Percentiles rank a stretch among this genome's conserved stretches.
These are phyloP conservation scores for Drosophila siamana DNA, from an alignment of 2,888 invertebrate species.

Conservation along the genomic window DNA sequence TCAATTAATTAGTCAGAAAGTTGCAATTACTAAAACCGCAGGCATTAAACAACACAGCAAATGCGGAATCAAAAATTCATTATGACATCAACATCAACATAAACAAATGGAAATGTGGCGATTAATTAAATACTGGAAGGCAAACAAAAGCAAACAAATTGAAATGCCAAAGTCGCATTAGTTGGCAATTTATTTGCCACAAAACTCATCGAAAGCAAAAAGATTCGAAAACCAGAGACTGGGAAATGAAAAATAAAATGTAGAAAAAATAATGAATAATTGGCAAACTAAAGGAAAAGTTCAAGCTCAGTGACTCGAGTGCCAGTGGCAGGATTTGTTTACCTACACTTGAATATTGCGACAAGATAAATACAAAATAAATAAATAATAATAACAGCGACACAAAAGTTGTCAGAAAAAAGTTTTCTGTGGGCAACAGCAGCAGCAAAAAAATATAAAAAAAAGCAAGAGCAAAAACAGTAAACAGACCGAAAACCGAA, in stretches of 20 bases:
- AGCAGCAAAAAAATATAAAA: no score
- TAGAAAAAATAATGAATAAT: conserved; percentile 43
- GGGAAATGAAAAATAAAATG: not conserved
- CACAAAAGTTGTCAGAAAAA: conserved; percentile 27
- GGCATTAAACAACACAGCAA: conserved; percentile 22
- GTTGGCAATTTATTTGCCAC: conserved; percentile 22
- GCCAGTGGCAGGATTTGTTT: conserved; percentile 34
- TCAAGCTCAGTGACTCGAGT: conserved; percentile 3
- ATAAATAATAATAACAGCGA: conserved; percentile 41
- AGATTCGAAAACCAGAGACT: conserved; percentile 8
- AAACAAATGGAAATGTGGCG: conserved; percentile 28
- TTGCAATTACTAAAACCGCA: conserved; percentile 45
- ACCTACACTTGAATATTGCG: conserved; percentile 50
- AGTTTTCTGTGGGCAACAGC: conserved; percentile 31
- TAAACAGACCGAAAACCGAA: conserved; percentile 41
- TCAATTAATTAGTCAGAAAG: conserved; percentile 40
- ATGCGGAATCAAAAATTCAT: conserved; percentile 13
- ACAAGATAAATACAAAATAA: conserved; percentile 57
- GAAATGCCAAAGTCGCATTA: conserved; percentile 32
- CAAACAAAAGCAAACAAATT: conserved; percentile 22
- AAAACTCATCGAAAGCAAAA: conserved; percentile 23
- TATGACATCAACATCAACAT: conserved; percentile 23
- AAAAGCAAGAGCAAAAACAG: conserved; percentile 22
- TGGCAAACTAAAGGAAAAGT: conserved; percentile 38
- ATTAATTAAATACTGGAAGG: conserved; percentile 29